Conservation (phyloP, 2,113 vertebrate species). For the Neolamprologus falcicula region DNA sequence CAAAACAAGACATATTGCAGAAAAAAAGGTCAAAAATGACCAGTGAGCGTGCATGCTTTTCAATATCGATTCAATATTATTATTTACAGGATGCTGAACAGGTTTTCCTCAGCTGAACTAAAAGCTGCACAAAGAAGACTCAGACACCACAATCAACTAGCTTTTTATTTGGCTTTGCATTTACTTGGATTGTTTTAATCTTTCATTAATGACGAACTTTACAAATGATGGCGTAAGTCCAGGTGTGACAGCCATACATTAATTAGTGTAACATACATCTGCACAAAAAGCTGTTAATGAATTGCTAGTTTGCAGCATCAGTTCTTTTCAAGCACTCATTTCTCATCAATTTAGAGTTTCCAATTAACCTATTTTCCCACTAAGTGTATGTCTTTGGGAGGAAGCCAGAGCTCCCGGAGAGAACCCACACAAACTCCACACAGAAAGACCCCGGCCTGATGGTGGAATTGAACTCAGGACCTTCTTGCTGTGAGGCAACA, state of each 20-base stretch:
- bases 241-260: not conserved
- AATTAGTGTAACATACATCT: not conserved
- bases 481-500: not conserved
- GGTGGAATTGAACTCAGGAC: not conserved
- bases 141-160: not conserved
- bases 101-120: not conserved
- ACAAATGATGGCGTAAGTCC: not conserved
- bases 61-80: not conserved
- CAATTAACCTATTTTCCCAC: not conserved
- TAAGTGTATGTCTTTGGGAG: not conserved
- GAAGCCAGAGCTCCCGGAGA: not conserved
- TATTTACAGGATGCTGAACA: not conserved
- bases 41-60: not conserved
- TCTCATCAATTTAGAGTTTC: not conserved
- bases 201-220: not conserved
- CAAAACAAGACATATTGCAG: not conserved
- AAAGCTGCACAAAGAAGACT: not conserved
- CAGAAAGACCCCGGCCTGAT: not conserved
- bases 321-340: not conserved
- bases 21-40: not conserved
- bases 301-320: not conserved
- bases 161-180: not conserved
- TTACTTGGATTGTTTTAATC: not conserved
- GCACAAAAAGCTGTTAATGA: not conserved
- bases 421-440: not conserved